Evolutionary conservation across 2,888 invertebrate genomes (phyloP), one percentile per base, ranked within the genome.

Genomic region (Zygothrica quintamaculata): DNA sequence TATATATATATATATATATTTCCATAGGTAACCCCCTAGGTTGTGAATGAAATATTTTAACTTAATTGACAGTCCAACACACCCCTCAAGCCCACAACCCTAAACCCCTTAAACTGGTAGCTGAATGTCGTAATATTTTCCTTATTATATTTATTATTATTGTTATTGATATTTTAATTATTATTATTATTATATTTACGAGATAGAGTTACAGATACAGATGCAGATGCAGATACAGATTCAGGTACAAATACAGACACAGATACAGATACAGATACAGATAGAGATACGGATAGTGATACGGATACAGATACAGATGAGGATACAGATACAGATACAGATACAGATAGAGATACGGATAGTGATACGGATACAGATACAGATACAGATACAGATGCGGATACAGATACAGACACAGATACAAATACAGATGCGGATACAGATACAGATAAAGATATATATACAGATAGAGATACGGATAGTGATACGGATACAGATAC

Each of bases 51-150:
- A 46, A 43, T 22, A 53, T 29, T 40, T 31, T 33, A 33, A 51
- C n/a, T 34, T 6, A 3, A 22, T 47, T n/a, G 53, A 1, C n/a
- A 18, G n/a, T 3, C 36, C 29, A 13, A n/a, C 33, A 26, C 15
- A 40, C n/a, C 18, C n/a, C 42, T 11, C 13, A 0, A 7, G n/a
- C 9, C n/a, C 13, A n/a, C n/a, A n/a, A n/a, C n/a, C n/a, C n/a
- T n/a, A n/a, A n/a, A n/a, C n/a, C n/a, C n/a, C n/a, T n/a, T 9
- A 4, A 6, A 1, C 37, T n/a, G 26, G 18, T 7, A 31, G 25
- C 36, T 39, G 36, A 25, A 58, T 53, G 70, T 58, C 62, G 51
- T 61, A 72, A 71, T 62, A 72, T 72, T 72, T 55, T 42, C 43
- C 36, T 61, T 44, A 55, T 50, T 51, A 3, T 56, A 2, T 5